Percentiles rank a stretch among this genome's conserved stretches.
These are phyloP conservation scores for Spodoptera littoralis DNA, from an alignment of 2,888 invertebrate species.

Conservation along the genomic window DNA sequence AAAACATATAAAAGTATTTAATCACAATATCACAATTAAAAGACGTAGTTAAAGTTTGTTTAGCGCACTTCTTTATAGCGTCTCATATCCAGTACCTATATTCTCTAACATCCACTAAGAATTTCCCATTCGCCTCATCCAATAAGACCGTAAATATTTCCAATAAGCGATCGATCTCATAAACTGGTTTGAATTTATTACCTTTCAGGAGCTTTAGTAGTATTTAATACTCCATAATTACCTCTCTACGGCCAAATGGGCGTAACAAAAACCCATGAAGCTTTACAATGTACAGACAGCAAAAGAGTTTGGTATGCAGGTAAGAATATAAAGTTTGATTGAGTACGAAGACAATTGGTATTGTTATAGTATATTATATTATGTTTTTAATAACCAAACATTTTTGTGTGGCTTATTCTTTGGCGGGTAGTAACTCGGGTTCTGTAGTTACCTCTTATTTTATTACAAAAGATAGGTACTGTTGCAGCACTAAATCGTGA, in stretches of 20 bases:
- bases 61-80: background rate
- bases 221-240: conserved; percentile 51
- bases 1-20: too few species aligned
- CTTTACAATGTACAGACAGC: conserved; percentile 41
- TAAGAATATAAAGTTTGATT: background rate
- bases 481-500: too few species aligned
- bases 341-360: background rate
- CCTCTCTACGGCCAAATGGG: conserved; percentile 37
- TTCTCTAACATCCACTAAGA: conserved; percentile 12
- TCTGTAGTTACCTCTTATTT: too few species aligned
- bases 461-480: too few species aligned
- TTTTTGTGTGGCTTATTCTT: too few species aligned
- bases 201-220: conserved; percentile 50
- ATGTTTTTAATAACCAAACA: too few species aligned
- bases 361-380: too few species aligned
- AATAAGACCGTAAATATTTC: conserved; percentile 35
- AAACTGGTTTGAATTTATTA: conserved; percentile 47
- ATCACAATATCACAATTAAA: too few species aligned
- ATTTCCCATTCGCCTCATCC: background rate
- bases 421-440: too few species aligned
- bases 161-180: conserved; percentile 46
- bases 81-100: background rate
- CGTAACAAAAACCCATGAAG: conserved; percentile 45
- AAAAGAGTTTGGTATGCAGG: conserved; percentile 21
- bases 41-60: too few species aligned